Conservation (phyloP, 2,113 vertebrate genomes). For the Oreochromis niloticus region DNA sequence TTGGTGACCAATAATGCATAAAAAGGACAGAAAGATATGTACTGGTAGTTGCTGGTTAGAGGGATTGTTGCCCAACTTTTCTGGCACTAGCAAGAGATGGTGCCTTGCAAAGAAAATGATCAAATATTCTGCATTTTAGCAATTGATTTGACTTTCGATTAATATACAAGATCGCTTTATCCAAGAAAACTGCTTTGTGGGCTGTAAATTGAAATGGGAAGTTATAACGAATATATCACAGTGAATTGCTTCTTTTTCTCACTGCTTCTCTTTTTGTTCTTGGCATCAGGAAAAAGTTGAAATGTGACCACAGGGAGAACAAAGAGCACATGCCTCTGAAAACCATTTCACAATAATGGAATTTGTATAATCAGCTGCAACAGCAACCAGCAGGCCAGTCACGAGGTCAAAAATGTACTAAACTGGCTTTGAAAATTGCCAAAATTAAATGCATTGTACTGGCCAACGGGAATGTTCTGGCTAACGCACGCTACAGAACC, state of each 20-base stretch:
- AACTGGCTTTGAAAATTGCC: neutral
- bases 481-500: neutral
- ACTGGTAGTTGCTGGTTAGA: neutral
- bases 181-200: neutral
- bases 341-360: neutral
- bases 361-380: neutral
- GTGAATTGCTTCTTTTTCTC: constrained; percentile 77
- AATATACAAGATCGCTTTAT: neutral
- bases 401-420: neutral
- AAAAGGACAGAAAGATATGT: neutral
- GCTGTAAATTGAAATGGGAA: neutral
- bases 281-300: constrained; percentile 58
- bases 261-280: constrained; percentile 87
- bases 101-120: neutral
- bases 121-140: neutral
- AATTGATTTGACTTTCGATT: neutral
- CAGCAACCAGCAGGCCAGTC: neutral
- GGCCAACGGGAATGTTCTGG: neutral
- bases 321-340: neutral
- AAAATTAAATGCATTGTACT: neutral
- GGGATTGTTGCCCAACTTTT: neutral
- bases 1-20: neutral
- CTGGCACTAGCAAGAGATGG: neutral
- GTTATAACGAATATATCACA: constrained; percentile 16
- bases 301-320: neutral